Evolutionary conservation across 2,113 vertebrate species (phyloP).

Genomic region (Channa argus): DNA sequence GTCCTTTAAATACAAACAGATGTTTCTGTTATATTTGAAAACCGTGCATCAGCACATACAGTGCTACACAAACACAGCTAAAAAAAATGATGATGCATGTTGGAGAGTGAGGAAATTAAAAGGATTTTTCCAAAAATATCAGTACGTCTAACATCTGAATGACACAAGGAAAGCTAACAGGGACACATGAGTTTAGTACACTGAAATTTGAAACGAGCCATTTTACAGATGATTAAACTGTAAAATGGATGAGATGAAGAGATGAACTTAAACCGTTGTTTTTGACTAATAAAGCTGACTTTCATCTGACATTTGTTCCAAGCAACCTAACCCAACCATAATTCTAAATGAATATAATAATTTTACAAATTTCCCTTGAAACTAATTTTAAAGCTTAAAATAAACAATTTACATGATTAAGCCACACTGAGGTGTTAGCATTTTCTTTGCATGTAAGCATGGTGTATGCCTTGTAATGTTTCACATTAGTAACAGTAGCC

Average conservation of each 20-base stretch:
- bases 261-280: conserved; percentile 2
- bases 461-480: conserved; percentile 41
- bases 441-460: conserved; percentile 16
- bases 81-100: too few species aligned
- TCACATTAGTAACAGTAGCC: conserved; percentile 64
- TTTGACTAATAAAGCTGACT: background rate
- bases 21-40: too few species aligned
- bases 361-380: background rate
- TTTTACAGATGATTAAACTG: conserved; percentile 21
- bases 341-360: background rate
- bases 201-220: conserved; percentile 12
- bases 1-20: too few species aligned
- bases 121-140: conserved; percentile 19
- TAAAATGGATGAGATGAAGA: conserved; percentile 38
- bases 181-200: background rate
- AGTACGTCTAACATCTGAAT: conserved; percentile 18
- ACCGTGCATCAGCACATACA: too few species aligned
- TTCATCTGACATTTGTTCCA: background rate
- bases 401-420: background rate
- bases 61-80: too few species aligned
- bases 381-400: background rate
- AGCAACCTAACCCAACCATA: background rate
- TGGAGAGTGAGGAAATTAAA: too few species aligned
- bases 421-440: conserved; percentile 3
- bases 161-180: conserved; percentile 14